These are phyloP conservation scores for Melipona quadrifasciata DNA, from an alignment of 1,140 invertebrate species.

Conservation along the genomic window DNA sequence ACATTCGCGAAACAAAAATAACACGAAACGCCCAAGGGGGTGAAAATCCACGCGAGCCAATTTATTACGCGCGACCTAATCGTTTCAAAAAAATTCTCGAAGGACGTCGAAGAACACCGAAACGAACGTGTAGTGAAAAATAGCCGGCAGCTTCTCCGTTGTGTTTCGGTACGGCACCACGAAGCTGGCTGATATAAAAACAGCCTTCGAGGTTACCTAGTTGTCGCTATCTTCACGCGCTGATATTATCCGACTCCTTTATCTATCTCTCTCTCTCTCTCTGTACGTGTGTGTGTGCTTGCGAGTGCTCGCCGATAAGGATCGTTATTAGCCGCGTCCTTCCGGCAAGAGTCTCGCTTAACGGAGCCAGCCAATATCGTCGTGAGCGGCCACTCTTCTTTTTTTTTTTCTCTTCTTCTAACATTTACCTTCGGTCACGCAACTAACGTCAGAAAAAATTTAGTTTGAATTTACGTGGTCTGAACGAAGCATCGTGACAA, in stretches of 20 bases:
- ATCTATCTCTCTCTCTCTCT: background rate
- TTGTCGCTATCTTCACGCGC: constrained; percentile 10
- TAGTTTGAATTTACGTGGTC: background rate
- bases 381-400: background rate
- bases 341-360: constrained; percentile 31
- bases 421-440: constrained; percentile 12
- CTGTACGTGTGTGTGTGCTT: background rate
- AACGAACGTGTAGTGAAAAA: background rate
- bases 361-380: background rate
- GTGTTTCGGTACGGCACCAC: constrained; percentile 1
- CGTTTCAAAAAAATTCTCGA: no score
- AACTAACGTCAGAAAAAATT: background rate
- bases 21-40: no score
- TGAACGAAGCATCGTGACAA: background rate
- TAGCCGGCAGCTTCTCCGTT: constrained; percentile 2
- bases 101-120: no score
- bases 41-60: no score
- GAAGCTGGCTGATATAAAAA: background rate
- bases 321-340: constrained; percentile 44
- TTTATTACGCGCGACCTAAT: no score
- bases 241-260: constrained; percentile 39
- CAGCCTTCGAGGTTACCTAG: background rate
- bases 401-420: background rate
- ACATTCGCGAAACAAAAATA: no score
- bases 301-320: constrained; percentile 7